Evolutionary conservation across 23 tunicate genomes (phyloP), one percentile per base, ranked within the genome.

Genomic region (Halocynthia aurantium): DNA sequence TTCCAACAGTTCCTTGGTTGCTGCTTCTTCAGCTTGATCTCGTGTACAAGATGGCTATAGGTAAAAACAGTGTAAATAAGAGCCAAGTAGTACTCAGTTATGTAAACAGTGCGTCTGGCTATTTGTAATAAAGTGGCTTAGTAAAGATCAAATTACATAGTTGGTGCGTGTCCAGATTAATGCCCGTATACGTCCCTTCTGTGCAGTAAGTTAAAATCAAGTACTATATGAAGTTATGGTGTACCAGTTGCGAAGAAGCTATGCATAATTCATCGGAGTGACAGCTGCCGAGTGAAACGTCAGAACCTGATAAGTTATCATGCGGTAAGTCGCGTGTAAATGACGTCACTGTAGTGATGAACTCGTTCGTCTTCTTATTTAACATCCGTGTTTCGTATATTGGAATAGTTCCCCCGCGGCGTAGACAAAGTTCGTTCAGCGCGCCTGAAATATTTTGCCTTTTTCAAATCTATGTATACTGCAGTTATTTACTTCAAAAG

Each of bases 361-460:
- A 31, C 44, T 31, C 44, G 44, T 31, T 31, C 44, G 44, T 31
- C 44, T 31, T 31, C 44, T 31, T 67, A 4, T 19, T 13, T 53
- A 52, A 19, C 10, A 8, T 13, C 11, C 60, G 22, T 51, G 80
- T 83, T 56, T 83, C 62, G 10, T 77, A 84, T 5, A 84, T 51
- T 8, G 96, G 96, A 5, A 89, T 62, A n/a, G 88, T 89, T 7
- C 83, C 96, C 7, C 96, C 96, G 52, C 70, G 61, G 22, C 70
- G 68, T 61, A 89, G 62, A 50, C 96, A 89, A 61, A 56, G 72
- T 53, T 84, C 83, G 55, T 76, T 84, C 44, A 84, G 63, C 20
- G 82, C 83, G 22, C 57, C 96, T 88, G 17, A 19, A 80, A 67
- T 18, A 55, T n/a, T 20, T 20, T 10, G 70, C 19, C 2, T 4